phyloP scores from a whole-genome alignment of 1,140 invertebrate genomes.

The Drosophila kikkawai region DNA sequence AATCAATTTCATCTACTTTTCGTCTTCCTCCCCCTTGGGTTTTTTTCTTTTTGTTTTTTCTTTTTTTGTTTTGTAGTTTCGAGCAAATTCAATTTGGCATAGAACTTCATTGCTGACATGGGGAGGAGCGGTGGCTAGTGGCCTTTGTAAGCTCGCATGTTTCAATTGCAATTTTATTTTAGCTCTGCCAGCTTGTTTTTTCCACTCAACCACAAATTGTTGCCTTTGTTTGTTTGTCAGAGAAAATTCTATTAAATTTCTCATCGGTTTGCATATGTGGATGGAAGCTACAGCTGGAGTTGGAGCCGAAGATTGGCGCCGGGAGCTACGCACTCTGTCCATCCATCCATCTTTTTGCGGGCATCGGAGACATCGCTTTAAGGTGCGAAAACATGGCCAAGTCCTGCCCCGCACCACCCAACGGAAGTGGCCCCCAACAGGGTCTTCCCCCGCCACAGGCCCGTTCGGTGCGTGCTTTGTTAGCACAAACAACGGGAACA shows the following conservation, averaged over 20 bases:
- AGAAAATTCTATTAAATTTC: slow-evolving; percentile 63
- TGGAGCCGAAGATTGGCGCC: slow-evolving; percentile 1
- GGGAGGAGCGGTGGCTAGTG: slow-evolving; percentile 13
- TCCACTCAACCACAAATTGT: slow-evolving; percentile 61
- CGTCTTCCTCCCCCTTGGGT: slow-evolving; percentile 14
- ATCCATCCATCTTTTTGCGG: slow-evolving; percentile 27
- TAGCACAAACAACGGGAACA: slow-evolving; percentile 54
- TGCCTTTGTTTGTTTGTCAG: slow-evolving; percentile 62
- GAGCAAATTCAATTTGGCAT: slow-evolving; percentile 79
- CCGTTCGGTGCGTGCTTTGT: slow-evolving; percentile 71
- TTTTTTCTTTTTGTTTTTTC: not conserved
- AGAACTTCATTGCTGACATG: slow-evolving; percentile 46
- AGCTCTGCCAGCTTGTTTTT: slow-evolving; percentile 35
- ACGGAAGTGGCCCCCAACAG: slow-evolving; percentile 67
- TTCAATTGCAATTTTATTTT: slow-evolving; percentile 70
- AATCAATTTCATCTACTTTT: slow-evolving; percentile 83
- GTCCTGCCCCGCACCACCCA: slow-evolving; percentile 31
- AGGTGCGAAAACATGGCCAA: slow-evolving; percentile 74
- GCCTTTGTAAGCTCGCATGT: slow-evolving; percentile 48
- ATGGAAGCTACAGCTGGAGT: not conserved
- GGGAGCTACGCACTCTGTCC: not conserved
- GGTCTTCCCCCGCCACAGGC: slow-evolving; percentile 17
- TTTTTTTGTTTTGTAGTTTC: slow-evolving; percentile 74
- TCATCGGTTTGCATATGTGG: slow-evolving; percentile 53
- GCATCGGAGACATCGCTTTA: slow-evolving; percentile 24